phyloP scores from a whole-genome alignment of 2,888 invertebrate species.

The Torymus texanus region DNA sequence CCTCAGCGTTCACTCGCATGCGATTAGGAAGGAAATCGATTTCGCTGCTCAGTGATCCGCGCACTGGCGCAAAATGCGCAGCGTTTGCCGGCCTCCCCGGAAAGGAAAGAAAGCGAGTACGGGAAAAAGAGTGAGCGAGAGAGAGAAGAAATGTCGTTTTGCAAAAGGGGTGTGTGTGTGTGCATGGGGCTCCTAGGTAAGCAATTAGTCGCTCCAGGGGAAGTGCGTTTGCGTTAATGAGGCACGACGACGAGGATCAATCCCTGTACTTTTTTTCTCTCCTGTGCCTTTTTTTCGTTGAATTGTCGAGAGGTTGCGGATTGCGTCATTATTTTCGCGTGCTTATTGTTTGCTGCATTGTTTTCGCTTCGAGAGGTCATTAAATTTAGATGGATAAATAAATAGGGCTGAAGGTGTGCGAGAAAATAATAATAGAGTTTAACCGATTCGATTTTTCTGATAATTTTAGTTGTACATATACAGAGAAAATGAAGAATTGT shows the following conservation, averaged over 20 bases:
- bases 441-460: no score
- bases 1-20: no score
- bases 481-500: no score
- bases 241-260: slow-evolving; percentile 54
- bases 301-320: no score
- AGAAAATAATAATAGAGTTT: no score
- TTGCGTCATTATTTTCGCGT: no score
- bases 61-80: slow-evolving; percentile 23
- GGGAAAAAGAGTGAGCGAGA: neutral
- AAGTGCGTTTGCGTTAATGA: slow-evolving; percentile 64
- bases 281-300: neutral
- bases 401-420: no score
- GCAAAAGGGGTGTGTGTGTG: slow-evolving; percentile 31
- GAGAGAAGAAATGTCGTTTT: neutral
- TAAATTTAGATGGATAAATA: no score
- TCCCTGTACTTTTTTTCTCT: neutral
- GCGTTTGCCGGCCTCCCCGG: neutral
- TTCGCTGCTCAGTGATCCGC: slow-evolving; percentile 58
- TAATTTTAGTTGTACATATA: no score
- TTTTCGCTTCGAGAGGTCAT: no score
- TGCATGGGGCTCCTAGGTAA: slow-evolving; percentile 26
- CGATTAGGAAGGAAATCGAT: slow-evolving; percentile 61
- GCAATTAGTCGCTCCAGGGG: slow-evolving; percentile 67
- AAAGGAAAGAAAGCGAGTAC: no score
- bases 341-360: no score